Conservation (phyloP, 2,113 vertebrate species). For the western clawed frog (Xenopus tropicalis) region DNA sequence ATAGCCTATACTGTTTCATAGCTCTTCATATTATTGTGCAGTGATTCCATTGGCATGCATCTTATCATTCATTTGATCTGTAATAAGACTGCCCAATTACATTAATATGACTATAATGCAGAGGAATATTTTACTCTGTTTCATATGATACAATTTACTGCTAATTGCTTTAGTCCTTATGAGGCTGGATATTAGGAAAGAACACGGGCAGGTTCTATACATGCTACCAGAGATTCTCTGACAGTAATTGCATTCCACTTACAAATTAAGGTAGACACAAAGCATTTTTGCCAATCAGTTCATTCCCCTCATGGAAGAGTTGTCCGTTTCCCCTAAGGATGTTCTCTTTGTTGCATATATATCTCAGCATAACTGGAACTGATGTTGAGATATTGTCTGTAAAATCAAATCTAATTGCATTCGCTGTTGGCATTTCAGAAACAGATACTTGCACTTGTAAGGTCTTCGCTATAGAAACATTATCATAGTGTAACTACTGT, state of each 20-base stretch:
- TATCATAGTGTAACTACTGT: too few species aligned
- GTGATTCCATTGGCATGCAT: too few species aligned
- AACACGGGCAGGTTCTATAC: background rate
- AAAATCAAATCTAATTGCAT: background rate
- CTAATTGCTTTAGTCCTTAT: background rate
- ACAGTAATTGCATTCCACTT: conserved; percentile 8
- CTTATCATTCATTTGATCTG: too few species aligned
- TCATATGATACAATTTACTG: conserved; percentile 4
- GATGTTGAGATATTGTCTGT: conserved; percentile 2
- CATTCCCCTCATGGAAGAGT: conserved; percentile 3
- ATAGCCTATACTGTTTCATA: too few species aligned
- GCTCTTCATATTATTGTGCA: too few species aligned
- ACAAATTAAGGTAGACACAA: conserved; percentile 20
- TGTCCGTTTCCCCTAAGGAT: conserved; percentile 13
- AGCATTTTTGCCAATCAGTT: conserved; percentile 14
- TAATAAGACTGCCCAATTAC: too few species aligned
- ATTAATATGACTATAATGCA: too few species aligned
- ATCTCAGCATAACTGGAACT: background rate
- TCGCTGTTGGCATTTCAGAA: background rate
- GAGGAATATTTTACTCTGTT: background rate
- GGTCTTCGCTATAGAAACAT: too few species aligned
- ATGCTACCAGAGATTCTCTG: background rate
- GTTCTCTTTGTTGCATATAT: conserved; percentile 5
- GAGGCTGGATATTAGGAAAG: background rate
- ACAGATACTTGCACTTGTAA: background rate